These are phyloP conservation scores for Megaleporinus macrocephalus DNA, from an alignment of 2,113 vertebrate genomes.

Conservation along the genomic window DNA sequence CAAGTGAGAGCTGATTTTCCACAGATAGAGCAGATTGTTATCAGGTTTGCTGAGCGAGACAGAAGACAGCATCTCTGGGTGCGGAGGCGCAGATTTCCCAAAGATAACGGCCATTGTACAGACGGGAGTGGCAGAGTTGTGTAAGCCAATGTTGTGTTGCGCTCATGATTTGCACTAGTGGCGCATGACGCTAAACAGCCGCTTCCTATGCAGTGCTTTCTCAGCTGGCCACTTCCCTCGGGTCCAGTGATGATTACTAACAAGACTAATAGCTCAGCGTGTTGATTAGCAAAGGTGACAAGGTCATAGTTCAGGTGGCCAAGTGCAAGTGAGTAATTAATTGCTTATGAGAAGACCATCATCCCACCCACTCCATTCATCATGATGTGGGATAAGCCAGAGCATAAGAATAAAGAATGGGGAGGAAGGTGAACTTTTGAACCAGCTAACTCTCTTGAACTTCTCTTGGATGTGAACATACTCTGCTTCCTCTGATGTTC, in stretches of 20 bases:
- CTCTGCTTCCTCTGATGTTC: slow-evolving; percentile 10
- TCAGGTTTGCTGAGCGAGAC: slow-evolving; percentile 25
- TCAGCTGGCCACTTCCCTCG: slow-evolving; percentile 9
- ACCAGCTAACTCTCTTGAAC: slow-evolving; percentile 20
- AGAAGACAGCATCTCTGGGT: slow-evolving; percentile 2
- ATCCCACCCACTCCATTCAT: background rate
- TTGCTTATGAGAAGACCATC: background rate
- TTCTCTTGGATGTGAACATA: slow-evolving; percentile 21
- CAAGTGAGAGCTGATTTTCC: slow-evolving; percentile 26
- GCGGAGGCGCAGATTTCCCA: background rate
- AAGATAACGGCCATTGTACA: background rate
- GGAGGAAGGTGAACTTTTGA: slow-evolving; percentile 17
- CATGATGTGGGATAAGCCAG: background rate
- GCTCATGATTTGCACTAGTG: background rate
- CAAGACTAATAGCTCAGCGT: background rate
- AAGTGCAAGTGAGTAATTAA: slow-evolving; percentile 11
- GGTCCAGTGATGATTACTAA: slow-evolving; percentile 11
- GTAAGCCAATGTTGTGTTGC: background rate
- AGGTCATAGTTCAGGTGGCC: slow-evolving; percentile 2
- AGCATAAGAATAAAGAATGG: background rate
- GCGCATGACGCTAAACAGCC: slow-evolving; percentile 19
- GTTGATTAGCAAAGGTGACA: slow-evolving; percentile 17
- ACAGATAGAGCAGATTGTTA: slow-evolving; percentile 37
- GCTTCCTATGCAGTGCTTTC: background rate
- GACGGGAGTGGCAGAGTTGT: background rate